Evolutionary conservation across 2,888 invertebrate species (phyloP).

Genomic region (Gymnocheta viridis): DNA sequence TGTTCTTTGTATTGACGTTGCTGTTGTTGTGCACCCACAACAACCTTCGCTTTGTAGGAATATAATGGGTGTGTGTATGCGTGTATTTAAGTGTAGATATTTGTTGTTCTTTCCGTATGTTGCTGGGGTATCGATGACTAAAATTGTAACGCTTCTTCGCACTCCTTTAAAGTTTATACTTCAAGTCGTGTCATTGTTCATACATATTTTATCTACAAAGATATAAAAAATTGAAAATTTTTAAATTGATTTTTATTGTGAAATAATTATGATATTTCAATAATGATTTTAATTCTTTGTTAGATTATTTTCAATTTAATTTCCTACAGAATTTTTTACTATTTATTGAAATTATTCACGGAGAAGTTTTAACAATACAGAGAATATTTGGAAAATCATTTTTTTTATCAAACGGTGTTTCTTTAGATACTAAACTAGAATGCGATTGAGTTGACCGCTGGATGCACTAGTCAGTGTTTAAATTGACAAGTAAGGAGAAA

Average conservation of each 20-base stretch:
- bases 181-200: background rate
- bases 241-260: slow-evolving; percentile 18
- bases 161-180: background rate
- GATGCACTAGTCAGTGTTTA: too few relatives aligned
- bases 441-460: too few relatives aligned
- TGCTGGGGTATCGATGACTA: background rate
- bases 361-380: too few relatives aligned
- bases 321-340: background rate
- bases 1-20: background rate
- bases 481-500: too few relatives aligned
- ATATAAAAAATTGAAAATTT: slow-evolving; percentile 11
- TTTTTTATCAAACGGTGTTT: too few relatives aligned
- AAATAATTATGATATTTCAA: slow-evolving; percentile 35
- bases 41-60: background rate
- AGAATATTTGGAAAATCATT: too few relatives aligned
- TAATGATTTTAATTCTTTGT: background rate
- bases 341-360: too few relatives aligned
- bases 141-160: slow-evolving; percentile 10
- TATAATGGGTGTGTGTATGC: background rate
- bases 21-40: background rate
- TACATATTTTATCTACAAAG: slow-evolving; percentile 42
- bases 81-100: background rate
- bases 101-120: slow-evolving; percentile 18
- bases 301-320: background rate
- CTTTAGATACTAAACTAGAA: too few relatives aligned